Base-by-base conservation (phyloP, 2,797 vertebrate genomes). In the Pachyuromys duprasi region DNA sequence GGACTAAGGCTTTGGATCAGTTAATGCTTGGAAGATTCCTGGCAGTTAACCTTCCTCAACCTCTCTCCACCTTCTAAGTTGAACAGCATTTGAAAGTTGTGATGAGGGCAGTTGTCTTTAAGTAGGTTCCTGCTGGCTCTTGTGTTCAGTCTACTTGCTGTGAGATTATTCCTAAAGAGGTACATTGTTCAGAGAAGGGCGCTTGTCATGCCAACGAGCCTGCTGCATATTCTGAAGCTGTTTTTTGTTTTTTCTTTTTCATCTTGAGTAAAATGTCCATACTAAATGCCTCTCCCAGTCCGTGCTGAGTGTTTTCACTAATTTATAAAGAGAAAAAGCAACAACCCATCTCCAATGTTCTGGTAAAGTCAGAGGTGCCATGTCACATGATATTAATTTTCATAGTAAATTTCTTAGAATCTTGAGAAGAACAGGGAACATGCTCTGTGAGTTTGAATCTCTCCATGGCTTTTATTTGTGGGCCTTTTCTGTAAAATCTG, bases 401-500 rank as follows among this genome's bases (percentile, higher is more conserved):
- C 33, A n/a, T 93, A 97, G 92, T 97, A 94, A 3, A 94, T 17
- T 93, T 95, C 97, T 93, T 88, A 45, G 67, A 45, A 26, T 55
- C 95, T 89, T 87, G 90, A 93, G 93, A 92, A 89, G 93, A 80
- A 94, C 96, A 80, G 86, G 86, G 86, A 97, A 95, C 95, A 91
- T 97, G 88, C 95, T 96, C 57, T 82, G 62, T 96, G 95, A 90
- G 67, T 90, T 97, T 24, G 0, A 96, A 78, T 89, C 92, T 97
- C 95, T 97, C 75, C 90, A 42, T 96, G 95, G 96, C 83, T 95
- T 63, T 95, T 72, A 94, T 96, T 95, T 93, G 84, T 92, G 92
- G 96, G 72, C 97, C 92, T 96, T 96, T 97, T 95, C 91, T 95
- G 76, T 70, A 97, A 97, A 88, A 97, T 94, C 93, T 88, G 95